Evolutionary conservation across 64 coral and sea anemone genomes (phyloP).

Genomic region (Dendronephthya gigantea): DNA sequence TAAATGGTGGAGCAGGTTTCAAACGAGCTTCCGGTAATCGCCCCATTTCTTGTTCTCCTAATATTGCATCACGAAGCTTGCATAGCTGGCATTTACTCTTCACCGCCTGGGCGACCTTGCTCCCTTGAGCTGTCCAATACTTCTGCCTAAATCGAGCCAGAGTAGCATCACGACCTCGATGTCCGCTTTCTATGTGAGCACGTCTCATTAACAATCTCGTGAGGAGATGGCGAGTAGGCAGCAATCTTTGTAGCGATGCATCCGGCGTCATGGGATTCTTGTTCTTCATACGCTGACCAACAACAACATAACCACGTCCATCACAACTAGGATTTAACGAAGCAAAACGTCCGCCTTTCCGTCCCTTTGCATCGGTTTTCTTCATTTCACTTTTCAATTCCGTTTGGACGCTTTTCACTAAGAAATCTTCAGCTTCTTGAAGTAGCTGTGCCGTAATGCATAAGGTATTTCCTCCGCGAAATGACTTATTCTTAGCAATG

Average conservation of each 20-base stretch:
- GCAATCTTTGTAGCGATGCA: no score
- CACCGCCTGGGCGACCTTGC: conserved; percentile 39
- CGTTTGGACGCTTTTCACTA: not conserved
- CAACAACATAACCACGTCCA: no score
- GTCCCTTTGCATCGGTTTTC: not conserved
- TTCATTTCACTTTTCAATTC: not conserved
- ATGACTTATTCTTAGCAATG: not conserved
- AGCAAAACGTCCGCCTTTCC: not conserved
- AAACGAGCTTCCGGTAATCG: conserved; percentile 34
- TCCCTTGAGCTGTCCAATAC: conserved; percentile 42
- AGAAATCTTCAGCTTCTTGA: not conserved
- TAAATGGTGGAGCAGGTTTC: conserved; percentile 38
- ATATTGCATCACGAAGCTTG: conserved; percentile 28
- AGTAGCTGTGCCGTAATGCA: not conserved
- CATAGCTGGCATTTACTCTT: conserved; percentile 43
- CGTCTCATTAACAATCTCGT: no score
- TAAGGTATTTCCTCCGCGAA: not conserved
- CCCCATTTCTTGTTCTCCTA: conserved; percentile 46
- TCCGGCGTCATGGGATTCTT: not conserved
- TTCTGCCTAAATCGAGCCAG: conserved; percentile 27
- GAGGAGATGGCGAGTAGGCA: no score
- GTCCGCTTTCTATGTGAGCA: no score
- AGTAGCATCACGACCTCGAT: conserved; percentile 45
- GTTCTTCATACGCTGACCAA: not conserved
- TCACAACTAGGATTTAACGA: not conserved